Evolutionary conservation across 2,888 invertebrate species (phyloP), one percentile per base, ranked within the genome.

Genomic region (Amphimallon solstitiale): DNA sequence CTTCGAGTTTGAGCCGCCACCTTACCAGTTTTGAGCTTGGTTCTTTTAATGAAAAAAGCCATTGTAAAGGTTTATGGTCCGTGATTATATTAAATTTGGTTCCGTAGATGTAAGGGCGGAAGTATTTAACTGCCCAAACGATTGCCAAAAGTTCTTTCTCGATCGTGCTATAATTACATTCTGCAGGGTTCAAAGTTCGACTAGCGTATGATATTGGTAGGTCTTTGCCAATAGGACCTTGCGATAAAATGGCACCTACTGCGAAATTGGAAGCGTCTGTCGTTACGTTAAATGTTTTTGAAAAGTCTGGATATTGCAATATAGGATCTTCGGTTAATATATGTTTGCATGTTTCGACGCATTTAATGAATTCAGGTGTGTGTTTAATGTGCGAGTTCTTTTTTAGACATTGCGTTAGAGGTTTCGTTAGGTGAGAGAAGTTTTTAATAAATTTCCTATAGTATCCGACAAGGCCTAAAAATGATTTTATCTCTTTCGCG

Each of bases 101-200:
- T 10, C 59, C 62, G 15, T 62, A 79, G 1, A 82, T 54, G 61
- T 81, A 82, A 2, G 80, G 78, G 43, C 79, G 21, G 65, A 80
- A 82, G 66, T 79, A 71, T 71, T 79, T 76, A 0, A 70, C 15
- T 65, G 69, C 70, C 75, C 77, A 80, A 3, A 81, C 72, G 5
- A 83, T 78, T 0, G 78, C 77, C 46, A 81, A 51, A 1, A 80
- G 64, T 74, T 82, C 80, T 51, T 74, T 74, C 70, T 82, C 80
- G 1, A 71, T 80, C 1, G 78, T 78, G 1, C 71, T 70, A 64
- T 81, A 81, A 54, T 79, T 81, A 5, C 34, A 35, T 74, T 80
- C 79, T 0, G 75, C 72, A 63, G 72, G 69, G 61, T 76, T 80
- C n/a, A 78, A 61, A 0, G 77, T 77, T 66, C 79, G 54, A 19